A percentile compares a stretch with the other conserved stretches of the same genome.
Evolutionary conservation across 2,797 vertebrate species (phyloP).

Genomic region (Poecilia velifera): DNA sequence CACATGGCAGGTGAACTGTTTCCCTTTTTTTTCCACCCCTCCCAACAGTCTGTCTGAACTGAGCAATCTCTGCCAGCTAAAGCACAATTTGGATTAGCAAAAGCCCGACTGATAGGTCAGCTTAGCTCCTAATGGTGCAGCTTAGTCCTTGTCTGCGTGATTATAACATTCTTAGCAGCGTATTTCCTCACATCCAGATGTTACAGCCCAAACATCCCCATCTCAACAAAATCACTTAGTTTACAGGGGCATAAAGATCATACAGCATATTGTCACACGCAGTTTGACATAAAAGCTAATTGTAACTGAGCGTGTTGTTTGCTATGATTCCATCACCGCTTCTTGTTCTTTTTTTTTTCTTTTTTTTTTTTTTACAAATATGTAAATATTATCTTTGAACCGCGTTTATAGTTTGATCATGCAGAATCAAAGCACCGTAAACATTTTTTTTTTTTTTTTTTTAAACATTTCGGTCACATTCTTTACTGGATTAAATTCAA

Average conservation of each 20-base stretch:
- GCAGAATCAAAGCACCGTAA: conserved; percentile 30
- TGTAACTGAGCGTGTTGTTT: neutral
- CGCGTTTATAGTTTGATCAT: conserved; percentile 18
- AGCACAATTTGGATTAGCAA: conserved; percentile 83
- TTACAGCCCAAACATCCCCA: conserved; percentile 67
- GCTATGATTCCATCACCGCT: neutral
- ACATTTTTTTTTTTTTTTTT: conserved; percentile 10
- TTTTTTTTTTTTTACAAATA: neutral
- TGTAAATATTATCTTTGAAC: conserved; percentile 12
- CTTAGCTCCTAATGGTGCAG: conserved; percentile 85
- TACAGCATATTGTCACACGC: conserved; percentile 3
- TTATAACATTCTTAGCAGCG: conserved; percentile 78
- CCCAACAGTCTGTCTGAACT: conserved; percentile 65
- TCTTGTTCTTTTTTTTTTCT: neutral
- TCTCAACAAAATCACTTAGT: conserved; percentile 38
- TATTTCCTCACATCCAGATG: conserved; percentile 81
- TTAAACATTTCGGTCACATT: conserved; percentile 2
- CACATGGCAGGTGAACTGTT: conserved; percentile 67
- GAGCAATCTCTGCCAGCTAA: conserved; percentile 79
- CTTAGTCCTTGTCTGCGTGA: conserved; percentile 82
- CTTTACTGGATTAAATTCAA: conserved; percentile 3
- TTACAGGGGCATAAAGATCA: conserved; percentile 37
- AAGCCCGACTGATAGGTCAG: conserved; percentile 82
- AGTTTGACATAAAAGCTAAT: conserved; percentile 25
- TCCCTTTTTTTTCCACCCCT: conserved; percentile 28